Evolutionary conservation across 1,140 invertebrate species (phyloP).

Genomic region (Pseudomyrmex dendroicus): DNA sequence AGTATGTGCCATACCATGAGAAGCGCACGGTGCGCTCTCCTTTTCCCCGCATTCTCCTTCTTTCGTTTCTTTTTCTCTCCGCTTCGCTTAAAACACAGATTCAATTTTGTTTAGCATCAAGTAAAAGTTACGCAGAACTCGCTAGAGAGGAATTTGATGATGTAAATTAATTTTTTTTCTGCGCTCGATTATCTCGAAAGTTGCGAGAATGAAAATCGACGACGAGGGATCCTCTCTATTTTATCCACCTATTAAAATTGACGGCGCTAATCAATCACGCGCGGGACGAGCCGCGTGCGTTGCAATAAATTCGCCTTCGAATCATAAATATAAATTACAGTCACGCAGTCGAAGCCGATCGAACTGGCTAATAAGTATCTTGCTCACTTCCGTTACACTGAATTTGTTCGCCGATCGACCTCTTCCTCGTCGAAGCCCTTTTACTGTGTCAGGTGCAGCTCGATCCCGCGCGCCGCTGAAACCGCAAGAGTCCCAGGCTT

Average conservation of each 20-base stretch:
- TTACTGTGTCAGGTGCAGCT: slow-evolving; percentile 40
- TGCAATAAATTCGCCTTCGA: neutral
- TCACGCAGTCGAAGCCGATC: slow-evolving; percentile 17
- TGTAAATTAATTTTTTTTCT: no score
- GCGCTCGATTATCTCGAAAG: neutral
- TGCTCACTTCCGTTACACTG: slow-evolving; percentile 38
- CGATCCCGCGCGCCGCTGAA: slow-evolving; percentile 6
- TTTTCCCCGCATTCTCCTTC: neutral
- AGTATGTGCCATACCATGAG: slow-evolving; percentile 4
- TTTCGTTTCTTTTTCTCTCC: no score
- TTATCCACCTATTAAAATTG: neutral
- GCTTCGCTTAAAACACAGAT: no score
- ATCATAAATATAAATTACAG: slow-evolving; percentile 62
- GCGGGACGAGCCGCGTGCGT: slow-evolving; percentile 12
- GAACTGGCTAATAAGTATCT: slow-evolving; percentile 37
- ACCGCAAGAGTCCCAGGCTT: slow-evolving; percentile 6
- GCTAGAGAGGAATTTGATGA: no score
- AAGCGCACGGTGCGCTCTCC: neutral
- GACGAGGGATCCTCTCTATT: neutral
- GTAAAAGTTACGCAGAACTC: no score
- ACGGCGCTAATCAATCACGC: slow-evolving; percentile 26
- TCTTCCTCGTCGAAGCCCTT: slow-evolving; percentile 40
- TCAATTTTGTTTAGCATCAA: no score
- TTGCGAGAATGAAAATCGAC: neutral
- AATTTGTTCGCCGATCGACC: neutral